These are phyloP conservation scores for Philereme transversata DNA, from an alignment of 2,888 invertebrate genomes.

Conservation along the genomic window DNA sequence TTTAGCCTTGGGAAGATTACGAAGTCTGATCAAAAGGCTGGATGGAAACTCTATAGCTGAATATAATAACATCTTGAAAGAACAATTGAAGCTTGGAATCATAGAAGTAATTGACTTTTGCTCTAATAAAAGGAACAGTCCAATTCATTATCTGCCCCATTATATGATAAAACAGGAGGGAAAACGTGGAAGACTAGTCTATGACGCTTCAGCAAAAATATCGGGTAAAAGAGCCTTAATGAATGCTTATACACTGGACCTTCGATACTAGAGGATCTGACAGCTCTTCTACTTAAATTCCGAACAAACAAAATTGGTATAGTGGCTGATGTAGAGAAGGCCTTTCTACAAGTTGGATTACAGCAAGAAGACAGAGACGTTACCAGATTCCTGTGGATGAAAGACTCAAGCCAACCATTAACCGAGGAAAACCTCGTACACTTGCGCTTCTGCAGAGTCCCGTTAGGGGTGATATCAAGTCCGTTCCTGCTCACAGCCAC, in stretches of 20 bases:
- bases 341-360: conserved; percentile 22
- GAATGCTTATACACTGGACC: not conserved
- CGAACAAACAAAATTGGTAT: no score
- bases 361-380: conserved; percentile 15
- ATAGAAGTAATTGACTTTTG: not conserved
- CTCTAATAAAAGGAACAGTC: not conserved
- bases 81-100: not conserved
- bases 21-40: not conserved
- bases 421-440: not conserved
- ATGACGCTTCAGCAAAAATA: conserved; percentile 9
- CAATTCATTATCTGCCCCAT: conserved; percentile 3
- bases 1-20: conserved; percentile 4
- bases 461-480: conserved; percentile 33
- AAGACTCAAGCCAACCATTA: not conserved
- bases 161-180: conserved; percentile 2
- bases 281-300: not conserved
- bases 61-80: not conserved
- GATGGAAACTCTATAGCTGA: not conserved
- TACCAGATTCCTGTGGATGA: not conserved
- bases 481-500: conserved; percentile 38
- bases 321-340: conserved; percentile 23
- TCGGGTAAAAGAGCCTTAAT: not conserved
- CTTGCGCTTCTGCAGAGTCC: not conserved
- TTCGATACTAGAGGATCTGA: not conserved
- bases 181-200: not conserved